Base-by-base conservation (phyloP, 2,113 vertebrate genomes). In the Leptocoma aspasia region DNA sequence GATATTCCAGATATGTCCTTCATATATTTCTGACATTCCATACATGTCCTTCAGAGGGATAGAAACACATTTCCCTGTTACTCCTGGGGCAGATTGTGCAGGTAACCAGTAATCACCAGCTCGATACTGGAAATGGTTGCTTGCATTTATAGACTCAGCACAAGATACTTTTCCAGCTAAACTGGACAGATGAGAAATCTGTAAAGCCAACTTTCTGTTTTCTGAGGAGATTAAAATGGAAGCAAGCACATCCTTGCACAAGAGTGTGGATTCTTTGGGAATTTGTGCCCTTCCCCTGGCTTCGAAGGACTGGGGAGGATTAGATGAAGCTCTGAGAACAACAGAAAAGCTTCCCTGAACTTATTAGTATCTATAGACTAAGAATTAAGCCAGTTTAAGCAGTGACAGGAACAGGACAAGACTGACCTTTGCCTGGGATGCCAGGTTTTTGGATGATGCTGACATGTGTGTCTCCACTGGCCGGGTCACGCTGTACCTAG, bases 401-500 rank as follows among this genome's bases (percentile, higher is more conserved):
- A 30, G 61, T 4, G 27, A 28, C 4, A 63, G 54, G n/a, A 21
- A n/a, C 23, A 59, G 89, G 49, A 16, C 59, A 28, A 8, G 56
- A 95, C 95, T 94, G 86, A 99, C 99, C 99, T 99, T 99, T 2
- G 98, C 96, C 72, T 94, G 97, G 76, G 99, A 98, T 61, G 98
- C 95, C 50, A 97, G 97, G 68, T 83, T 98, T 95, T 99, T 99
- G 75, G 98, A 98, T 63, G 99, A 96, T 81, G 98, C 98, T 3
- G 99, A 98, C 96, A 98, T 97, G 50, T 99, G 99, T 15, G 99
- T 99, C 96, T 99, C 99, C 61, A 99, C 98, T 5, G 99, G 98
- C 10, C 98, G 99, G 86, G 98, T 99, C 44, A 98, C 86, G 4
- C 99, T 99, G 97, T 99, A 99, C 99, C 99, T 99, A 63, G 39